Evolutionary conservation across 1,140 invertebrate species (phyloP), one percentile per base, ranked within the genome.

Genomic region (Ctenoplectra terminalis): DNA sequence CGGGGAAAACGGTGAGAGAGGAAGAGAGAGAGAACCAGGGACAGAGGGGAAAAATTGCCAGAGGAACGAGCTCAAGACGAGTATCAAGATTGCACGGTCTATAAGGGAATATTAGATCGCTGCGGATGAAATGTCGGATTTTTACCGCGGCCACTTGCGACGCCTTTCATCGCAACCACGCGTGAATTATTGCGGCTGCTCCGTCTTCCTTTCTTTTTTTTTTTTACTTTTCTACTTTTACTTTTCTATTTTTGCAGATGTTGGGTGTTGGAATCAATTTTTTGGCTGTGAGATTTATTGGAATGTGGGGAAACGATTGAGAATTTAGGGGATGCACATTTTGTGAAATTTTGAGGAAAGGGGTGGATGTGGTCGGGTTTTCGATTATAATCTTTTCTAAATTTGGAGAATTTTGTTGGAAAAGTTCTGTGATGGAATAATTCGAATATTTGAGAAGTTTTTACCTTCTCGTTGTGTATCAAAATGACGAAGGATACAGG

Each of bases 41-140:
- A 34, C 23, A 34, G 29, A 34, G 67, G 31, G 43, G 48, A 34
- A 43, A 37, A 34, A 75, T 75, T 31, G 70, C 17, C 50, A 50
- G 60, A 58, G 79, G 61, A 52, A 80, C 37, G 37, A 64, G 67
- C 46, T 60, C 43, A 52, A 72, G 76, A 71, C 58, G 63, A 67
- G 77, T 78, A 79, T 80, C 77, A 80, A 73, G 77, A 80, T 73
- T 73, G 69, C 77, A 73, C 29, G 58, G 56, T 80, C 69, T 73
- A 63, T 78, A 78, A 78, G 66, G 31, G 75, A 78, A 78, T 78
- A 78, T 71, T 78, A 71, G 75, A 78, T 78, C 75, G 63, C 40
- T 60, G 66, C 75, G 66, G 66, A 48, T 43, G 48, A 80, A 82
- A 82, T 52, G 61, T 63, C 69, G 77, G 77, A 80, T 73, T 72